These are phyloP conservation scores for Phalera bucephala DNA, from an alignment of 2,888 invertebrate genomes.

Conservation along the genomic window DNA sequence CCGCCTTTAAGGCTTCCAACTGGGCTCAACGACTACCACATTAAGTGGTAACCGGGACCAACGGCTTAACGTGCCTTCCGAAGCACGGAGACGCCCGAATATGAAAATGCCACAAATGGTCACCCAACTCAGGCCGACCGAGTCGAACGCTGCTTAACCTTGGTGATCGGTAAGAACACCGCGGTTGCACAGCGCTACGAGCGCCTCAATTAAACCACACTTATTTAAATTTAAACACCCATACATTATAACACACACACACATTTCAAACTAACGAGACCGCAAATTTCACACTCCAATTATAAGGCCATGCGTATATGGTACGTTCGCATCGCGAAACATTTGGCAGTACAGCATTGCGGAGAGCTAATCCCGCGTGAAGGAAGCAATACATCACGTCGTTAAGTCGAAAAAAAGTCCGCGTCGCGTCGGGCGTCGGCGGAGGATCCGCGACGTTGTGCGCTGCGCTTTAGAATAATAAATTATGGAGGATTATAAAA, in stretches of 20 bases:
- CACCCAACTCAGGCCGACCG: no score
- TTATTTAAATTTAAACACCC: background rate
- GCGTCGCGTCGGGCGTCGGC: background rate
- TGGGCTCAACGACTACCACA: no score
- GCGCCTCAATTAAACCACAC: background rate
- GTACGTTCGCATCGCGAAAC: constrained; percentile 21
- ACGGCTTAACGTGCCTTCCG: no score
- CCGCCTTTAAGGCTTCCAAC: no score
- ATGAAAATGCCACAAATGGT: no score
- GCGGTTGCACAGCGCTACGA: no score
- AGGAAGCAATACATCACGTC: constrained; percentile 64
- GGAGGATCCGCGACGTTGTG: background rate
- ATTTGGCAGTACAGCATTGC: constrained; percentile 41
- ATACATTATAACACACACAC: background rate
- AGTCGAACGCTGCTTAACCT: no score
- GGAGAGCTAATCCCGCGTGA: constrained; percentile 53
- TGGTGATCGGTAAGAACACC: no score
- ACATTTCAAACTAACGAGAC: constrained; percentile 7
- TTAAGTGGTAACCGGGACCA: no score
- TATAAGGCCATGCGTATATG: constrained; percentile 39
- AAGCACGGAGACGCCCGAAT: no score
- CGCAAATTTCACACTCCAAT: constrained; percentile 43
- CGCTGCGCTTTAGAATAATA: constrained; percentile 33
- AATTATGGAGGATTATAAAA: constrained; percentile 6
- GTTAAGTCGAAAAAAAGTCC: constrained; percentile 43